These are phyloP conservation scores for Hoplostethus atlanticus DNA, from an alignment of 2,797 vertebrate species.

Conservation along the genomic window DNA sequence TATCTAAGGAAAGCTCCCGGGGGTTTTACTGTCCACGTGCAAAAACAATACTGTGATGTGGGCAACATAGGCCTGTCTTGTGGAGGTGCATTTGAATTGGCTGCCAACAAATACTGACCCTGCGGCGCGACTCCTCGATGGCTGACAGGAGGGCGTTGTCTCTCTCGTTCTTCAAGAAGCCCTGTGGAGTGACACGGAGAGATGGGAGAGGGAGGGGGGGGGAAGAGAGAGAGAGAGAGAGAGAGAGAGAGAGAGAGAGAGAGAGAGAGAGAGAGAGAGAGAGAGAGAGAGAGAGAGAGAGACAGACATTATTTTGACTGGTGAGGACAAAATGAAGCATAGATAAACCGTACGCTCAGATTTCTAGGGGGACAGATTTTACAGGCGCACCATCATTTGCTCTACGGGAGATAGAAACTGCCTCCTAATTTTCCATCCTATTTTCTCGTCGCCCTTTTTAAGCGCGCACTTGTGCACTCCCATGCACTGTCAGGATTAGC, in stretches of 20 bases:
- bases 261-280: neutral
- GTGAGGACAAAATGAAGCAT: slow-evolving; percentile 5
- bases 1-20: no score
- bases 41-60: neutral
- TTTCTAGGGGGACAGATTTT: slow-evolving; percentile 39
- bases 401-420: slow-evolving; percentile 26
- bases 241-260: slow-evolving; percentile 8
- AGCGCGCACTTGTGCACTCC: slow-evolving; percentile 6
- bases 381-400: slow-evolving; percentile 34
- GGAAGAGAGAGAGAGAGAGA: slow-evolving; percentile 16
- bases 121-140: slow-evolving; percentile 97
- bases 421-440: slow-evolving; percentile 12
- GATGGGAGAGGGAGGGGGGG: slow-evolving; percentile 22
- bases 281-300: slow-evolving; percentile 20
- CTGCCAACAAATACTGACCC: slow-evolving; percentile 85
- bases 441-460: slow-evolving; percentile 6
- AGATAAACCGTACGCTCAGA: slow-evolving; percentile 27
- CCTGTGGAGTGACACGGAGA: slow-evolving; percentile 80
- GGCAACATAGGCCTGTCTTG: neutral
- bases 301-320: slow-evolving; percentile 20
- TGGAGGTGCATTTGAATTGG: neutral
- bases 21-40: no score
- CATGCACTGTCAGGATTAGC: slow-evolving; percentile 24
- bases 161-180: slow-evolving; percentile 98
- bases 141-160: slow-evolving; percentile 97